Conservation (phyloP, 2,113 vertebrate species). For the Cygnus atratus region DNA sequence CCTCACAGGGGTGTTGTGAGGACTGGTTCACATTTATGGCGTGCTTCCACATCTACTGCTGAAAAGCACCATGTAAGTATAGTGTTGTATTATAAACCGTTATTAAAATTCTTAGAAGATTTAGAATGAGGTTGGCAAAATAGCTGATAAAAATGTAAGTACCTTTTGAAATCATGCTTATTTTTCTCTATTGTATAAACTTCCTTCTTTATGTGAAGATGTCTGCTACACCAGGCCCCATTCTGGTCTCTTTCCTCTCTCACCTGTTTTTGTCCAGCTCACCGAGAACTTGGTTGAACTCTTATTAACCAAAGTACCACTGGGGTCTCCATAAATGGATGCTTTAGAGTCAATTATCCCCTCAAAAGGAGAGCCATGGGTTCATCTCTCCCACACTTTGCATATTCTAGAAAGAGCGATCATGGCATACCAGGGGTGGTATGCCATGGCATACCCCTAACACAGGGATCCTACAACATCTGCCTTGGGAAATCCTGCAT, state of each 20-base stretch:
- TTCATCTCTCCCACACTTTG: neutral
- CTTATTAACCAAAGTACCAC: neutral
- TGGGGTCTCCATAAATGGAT: neutral
- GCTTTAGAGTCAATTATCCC: neutral
- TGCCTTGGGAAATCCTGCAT: neutral
- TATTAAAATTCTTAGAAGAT: conserved; percentile 10
- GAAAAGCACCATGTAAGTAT: conserved; percentile 22
- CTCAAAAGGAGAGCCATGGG: neutral
- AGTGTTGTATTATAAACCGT: neutral
- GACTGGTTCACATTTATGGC: neutral
- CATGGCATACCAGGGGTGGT: neutral
- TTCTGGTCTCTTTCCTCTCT: neutral
- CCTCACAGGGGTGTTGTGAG: conserved; percentile 57
- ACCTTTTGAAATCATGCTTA: neutral
- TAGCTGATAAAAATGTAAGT: conserved; percentile 27
- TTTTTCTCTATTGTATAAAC: conserved; percentile 31
- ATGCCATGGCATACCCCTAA: neutral
- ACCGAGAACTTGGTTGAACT: neutral
- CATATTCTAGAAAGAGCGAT: neutral
- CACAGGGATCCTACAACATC: neutral
- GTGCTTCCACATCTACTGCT: neutral
- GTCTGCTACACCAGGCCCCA: neutral
- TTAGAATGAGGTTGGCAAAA: neutral
- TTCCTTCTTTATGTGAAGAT: neutral
- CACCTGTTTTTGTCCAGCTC: neutral